Evolutionary conservation across 1,140 invertebrate genomes (phyloP).

Genomic region (Drosophila setifemur): DNA sequence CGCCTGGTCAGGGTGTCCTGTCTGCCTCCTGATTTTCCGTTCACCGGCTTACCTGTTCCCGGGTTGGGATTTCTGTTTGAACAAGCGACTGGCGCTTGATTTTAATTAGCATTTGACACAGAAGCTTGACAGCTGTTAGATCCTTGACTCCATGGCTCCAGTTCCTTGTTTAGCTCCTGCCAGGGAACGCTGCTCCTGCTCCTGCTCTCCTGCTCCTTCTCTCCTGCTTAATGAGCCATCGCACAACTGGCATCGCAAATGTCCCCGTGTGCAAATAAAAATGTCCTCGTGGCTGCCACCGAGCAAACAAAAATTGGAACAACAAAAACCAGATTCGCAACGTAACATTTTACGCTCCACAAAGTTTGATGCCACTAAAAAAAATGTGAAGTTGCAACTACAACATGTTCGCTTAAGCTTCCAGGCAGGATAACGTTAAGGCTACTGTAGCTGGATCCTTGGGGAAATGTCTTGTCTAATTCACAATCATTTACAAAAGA

Average conservation of each 20-base stretch:
- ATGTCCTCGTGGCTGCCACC: slow-evolving; percentile 45
- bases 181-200: background rate
- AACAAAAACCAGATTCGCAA: slow-evolving; percentile 6
- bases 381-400: slow-evolving; percentile 5
- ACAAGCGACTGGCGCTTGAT: slow-evolving; percentile 73
- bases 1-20: slow-evolving; percentile 32
- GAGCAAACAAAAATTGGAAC: slow-evolving; percentile 4
- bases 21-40: slow-evolving; percentile 55
- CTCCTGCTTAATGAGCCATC: slow-evolving; percentile 73
- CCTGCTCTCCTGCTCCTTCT: no score
- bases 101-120: slow-evolving; percentile 81
- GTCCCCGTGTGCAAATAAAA: slow-evolving; percentile 69
- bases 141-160: slow-evolving; percentile 29
- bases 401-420: background rate
- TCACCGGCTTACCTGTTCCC: slow-evolving; percentile 60
- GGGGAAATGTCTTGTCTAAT: background rate
- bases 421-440: background rate
- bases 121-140: slow-evolving; percentile 59
- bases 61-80: slow-evolving; percentile 62
- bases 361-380: slow-evolving; percentile 45
- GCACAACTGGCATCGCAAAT: slow-evolving; percentile 63
- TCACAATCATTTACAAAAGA: no score
- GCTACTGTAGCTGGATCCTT: background rate
- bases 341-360: slow-evolving; percentile 61
- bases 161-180: slow-evolving; percentile 1